These are phyloP conservation scores for Heliconius ethilla DNA, from an alignment of 2,888 invertebrate species.

Conservation along the genomic window DNA sequence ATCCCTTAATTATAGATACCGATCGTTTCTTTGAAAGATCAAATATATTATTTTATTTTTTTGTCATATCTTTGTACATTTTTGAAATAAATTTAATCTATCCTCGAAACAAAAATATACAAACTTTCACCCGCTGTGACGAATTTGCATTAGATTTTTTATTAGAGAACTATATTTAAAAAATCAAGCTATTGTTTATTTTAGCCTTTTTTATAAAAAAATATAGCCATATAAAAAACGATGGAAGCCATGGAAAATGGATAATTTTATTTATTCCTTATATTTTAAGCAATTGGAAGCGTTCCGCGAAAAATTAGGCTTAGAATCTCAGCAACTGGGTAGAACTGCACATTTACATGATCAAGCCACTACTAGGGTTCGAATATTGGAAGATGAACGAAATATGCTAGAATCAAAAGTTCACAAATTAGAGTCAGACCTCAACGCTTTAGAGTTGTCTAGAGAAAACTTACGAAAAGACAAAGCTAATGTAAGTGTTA, in stretches of 20 bases:
- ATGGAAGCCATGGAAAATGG: not conserved
- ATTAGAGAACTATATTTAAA: too few relatives aligned
- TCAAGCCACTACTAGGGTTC: conserved; percentile 83
- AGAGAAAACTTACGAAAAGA: conserved; percentile 88
- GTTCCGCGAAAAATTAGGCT: conserved; percentile 87
- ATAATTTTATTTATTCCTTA: not conserved
- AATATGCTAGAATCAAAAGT: conserved; percentile 87
- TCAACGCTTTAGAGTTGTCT: conserved; percentile 86
- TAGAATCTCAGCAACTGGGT: conserved; percentile 87
- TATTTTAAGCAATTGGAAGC: conserved; percentile 86
- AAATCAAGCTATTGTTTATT: not conserved
- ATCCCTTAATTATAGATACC: too few relatives aligned
- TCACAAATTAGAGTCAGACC: conserved; percentile 90
- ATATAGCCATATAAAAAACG: not conserved
- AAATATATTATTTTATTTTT: too few relatives aligned
- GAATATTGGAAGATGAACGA: conserved; percentile 89
- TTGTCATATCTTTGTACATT: too few relatives aligned
- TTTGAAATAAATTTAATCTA: too few relatives aligned
- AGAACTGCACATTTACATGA: conserved; percentile 85
- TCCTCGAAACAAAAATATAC: too few relatives aligned
- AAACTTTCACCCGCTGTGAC: too few relatives aligned
- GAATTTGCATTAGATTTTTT: too few relatives aligned
- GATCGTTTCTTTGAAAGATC: too few relatives aligned
- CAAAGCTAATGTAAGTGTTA: conserved; percentile 86
- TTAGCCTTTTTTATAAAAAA: not conserved